Percentiles rank a stretch among this genome's conserved stretches.
These are phyloP conservation scores for Taenioides sp. DNA, from an alignment of 2,797 vertebrate genomes.

Conservation along the genomic window DNA sequence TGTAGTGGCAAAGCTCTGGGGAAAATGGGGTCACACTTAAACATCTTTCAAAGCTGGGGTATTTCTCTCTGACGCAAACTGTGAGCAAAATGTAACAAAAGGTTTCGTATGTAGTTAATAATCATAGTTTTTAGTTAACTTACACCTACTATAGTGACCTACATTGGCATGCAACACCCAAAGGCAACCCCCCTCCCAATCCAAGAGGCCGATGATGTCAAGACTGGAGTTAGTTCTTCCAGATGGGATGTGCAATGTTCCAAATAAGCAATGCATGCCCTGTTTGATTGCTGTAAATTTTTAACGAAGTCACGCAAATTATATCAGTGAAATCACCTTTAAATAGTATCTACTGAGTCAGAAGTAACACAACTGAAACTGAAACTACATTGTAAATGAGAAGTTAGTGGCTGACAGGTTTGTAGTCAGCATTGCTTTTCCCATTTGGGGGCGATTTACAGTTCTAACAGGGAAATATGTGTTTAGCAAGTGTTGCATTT, in stretches of 20 bases:
- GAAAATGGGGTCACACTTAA: slow-evolving; percentile 10
- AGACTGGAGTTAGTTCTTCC: background rate
- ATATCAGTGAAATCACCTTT: background rate
- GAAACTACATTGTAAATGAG: slow-evolving; percentile 27
- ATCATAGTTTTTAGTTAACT: background rate
- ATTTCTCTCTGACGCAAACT: background rate
- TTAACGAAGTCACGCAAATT: background rate
- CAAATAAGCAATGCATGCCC: slow-evolving; percentile 5
- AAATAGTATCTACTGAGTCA: background rate
- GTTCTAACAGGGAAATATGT: background rate
- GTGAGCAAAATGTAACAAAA: background rate
- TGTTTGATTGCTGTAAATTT: background rate
- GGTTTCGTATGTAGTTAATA: background rate
- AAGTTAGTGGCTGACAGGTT: background rate
- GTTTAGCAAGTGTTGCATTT: background rate
- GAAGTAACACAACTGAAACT: slow-evolving; percentile 45
- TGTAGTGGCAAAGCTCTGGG: slow-evolving; percentile 24
- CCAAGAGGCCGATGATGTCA: background rate
- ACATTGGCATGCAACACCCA: background rate
- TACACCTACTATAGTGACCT: slow-evolving; percentile 1
- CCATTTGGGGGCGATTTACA: background rate
- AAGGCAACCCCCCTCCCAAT: background rate
- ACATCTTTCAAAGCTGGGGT: slow-evolving; percentile 19
- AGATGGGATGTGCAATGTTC: slow-evolving; percentile 10
- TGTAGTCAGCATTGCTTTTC: slow-evolving; percentile 1